These are phyloP conservation scores for Silurus lanzhouensis DNA, from an alignment of 2,797 vertebrate genomes.

Conservation along the genomic window DNA sequence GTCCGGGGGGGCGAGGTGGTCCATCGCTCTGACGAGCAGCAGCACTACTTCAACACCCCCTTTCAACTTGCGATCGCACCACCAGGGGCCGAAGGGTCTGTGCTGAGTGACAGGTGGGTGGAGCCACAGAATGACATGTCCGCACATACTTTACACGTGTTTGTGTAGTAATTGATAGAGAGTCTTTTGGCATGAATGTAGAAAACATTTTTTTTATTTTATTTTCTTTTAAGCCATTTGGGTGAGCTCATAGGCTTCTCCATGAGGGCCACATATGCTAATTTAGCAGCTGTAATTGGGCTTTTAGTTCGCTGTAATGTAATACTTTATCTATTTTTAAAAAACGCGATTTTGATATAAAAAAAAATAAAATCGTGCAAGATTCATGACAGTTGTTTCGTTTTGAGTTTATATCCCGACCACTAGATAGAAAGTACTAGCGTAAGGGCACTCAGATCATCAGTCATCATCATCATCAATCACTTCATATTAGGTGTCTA, in stretches of 20 bases:
- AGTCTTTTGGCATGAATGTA: background rate
- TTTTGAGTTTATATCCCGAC: too few species aligned
- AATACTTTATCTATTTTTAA: too few species aligned
- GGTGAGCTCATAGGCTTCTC: background rate
- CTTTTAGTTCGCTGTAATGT: too few species aligned
- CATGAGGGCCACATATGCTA: background rate
- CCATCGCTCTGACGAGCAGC: conserved; percentile 91
- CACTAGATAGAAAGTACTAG: too few species aligned
- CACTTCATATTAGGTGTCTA: too few species aligned
- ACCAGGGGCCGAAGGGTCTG: conserved; percentile 89
- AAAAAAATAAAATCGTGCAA: too few species aligned
- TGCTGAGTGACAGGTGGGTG: conserved; percentile 93
- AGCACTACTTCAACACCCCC: conserved; percentile 99
- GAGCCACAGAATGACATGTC: background rate
- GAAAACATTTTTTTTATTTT: background rate
- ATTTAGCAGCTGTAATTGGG: too few species aligned
- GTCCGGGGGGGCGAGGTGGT: conserved; percentile 84
- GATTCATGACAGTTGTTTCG: too few species aligned
- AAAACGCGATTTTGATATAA: too few species aligned
- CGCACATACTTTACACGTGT: background rate
- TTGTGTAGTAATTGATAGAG: background rate
- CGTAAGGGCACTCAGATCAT: too few species aligned
- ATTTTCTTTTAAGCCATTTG: background rate
- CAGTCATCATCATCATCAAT: too few species aligned
- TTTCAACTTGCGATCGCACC: conserved; percentile 97